These are phyloP conservation scores for Tapera naevia DNA, from an alignment of 2,797 vertebrate genomes.

Conservation along the genomic window DNA sequence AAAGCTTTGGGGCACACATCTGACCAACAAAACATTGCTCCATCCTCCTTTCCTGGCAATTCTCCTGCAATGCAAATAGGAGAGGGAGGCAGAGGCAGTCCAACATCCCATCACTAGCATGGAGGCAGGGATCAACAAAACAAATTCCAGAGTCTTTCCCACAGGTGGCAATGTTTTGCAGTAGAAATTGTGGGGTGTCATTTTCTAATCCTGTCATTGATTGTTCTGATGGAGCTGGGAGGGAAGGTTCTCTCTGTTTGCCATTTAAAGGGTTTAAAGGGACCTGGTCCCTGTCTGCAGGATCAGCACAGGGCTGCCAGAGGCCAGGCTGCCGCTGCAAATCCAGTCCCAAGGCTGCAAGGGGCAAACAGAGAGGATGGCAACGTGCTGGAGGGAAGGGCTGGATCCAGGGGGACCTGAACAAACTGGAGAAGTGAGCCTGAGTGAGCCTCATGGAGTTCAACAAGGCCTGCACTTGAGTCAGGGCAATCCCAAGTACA, in stretches of 20 bases:
- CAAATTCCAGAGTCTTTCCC: not conserved
- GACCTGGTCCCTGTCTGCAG: not conserved
- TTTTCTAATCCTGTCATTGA: not conserved
- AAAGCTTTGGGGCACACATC: not conserved
- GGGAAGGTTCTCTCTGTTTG: not conserved
- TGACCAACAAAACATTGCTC: not conserved
- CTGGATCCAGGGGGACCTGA: too few relatives aligned
- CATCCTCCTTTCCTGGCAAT: not conserved
- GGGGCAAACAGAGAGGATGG: not conserved
- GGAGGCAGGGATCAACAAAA: not conserved
- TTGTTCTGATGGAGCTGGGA: not conserved
- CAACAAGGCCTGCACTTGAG: too few relatives aligned
- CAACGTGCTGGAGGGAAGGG: too few relatives aligned
- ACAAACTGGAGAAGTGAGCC: too few relatives aligned
- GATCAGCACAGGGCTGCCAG: not conserved
- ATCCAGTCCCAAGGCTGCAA: not conserved
- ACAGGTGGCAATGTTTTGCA: not conserved
- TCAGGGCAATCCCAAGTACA: too few relatives aligned
- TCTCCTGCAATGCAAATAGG: not conserved
- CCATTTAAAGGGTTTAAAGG: not conserved
- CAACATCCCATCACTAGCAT: not conserved
- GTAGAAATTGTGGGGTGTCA: not conserved
- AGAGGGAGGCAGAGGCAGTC: not conserved
- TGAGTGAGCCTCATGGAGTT: too few relatives aligned
- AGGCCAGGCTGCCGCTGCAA: not conserved